phyloP scores from a whole-genome alignment of 2,797 vertebrate species.

The Hoplostethus atlanticus region DNA sequence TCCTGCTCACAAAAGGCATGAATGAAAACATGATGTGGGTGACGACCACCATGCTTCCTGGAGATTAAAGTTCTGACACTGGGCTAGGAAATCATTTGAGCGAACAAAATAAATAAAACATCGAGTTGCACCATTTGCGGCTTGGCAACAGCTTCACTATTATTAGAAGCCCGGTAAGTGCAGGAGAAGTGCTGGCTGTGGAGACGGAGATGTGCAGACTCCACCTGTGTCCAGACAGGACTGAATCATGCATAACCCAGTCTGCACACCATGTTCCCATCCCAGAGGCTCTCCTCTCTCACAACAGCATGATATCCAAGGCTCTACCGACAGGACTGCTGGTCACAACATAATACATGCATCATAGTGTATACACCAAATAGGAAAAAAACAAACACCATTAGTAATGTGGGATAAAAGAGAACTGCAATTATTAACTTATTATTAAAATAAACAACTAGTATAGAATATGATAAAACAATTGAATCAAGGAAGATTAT shows the following conservation, averaged over 20 bases:
- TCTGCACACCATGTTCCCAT: constrained; percentile 3
- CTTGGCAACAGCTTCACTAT: constrained; percentile 74
- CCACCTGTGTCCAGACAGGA: constrained; percentile 51
- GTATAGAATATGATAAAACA: neutral
- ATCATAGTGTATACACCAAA: constrained; percentile 4
- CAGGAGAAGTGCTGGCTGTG: constrained; percentile 20
- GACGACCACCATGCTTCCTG: constrained; percentile 57
- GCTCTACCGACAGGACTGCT: neutral
- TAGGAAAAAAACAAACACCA: too few species aligned
- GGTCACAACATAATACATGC: constrained; percentile 12
- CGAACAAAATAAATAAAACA: constrained; percentile 82
- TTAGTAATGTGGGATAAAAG: neutral
- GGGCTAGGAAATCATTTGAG: constrained; percentile 75
- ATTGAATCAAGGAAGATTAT: too few species aligned
- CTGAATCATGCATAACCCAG: constrained; percentile 22
- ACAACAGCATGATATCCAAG: neutral
- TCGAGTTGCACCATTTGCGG: constrained; percentile 63
- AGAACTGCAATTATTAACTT: too few species aligned
- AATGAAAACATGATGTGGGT: constrained; percentile 79
- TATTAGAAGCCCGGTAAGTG: constrained; percentile 66
- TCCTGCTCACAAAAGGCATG: constrained; percentile 57
- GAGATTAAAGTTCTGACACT: constrained; percentile 76
- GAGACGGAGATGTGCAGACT: constrained; percentile 48
- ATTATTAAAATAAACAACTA: neutral
- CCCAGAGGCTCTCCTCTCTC: neutral